Evolutionary conservation across 2,888 invertebrate genomes (phyloP), one percentile per base, ranked within the genome.

Genomic region (Arctia plantaginis): DNA sequence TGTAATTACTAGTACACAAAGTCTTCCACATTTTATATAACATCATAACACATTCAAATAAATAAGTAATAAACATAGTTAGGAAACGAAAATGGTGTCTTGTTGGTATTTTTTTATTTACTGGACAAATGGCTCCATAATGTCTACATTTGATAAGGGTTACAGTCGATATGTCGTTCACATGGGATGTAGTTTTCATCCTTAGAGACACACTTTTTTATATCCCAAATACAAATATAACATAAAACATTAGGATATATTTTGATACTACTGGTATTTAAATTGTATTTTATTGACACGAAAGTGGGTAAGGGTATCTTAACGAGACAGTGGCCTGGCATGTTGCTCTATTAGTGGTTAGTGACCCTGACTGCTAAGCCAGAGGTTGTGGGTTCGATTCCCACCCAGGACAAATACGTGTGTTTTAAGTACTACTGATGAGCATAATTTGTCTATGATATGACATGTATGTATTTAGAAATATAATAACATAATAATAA

Each of bases 121-220:
- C 81, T 80, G 86, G 87, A 87, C 86, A 86, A 89, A 91, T 91
- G 86, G 87, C 86, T 86, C 87, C 87, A 89, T 90, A 90, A 90
- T 89, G 90, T 90, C 88, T 87, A 84, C 83, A 85, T 88, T 93
- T 94, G 93, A 94, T 90, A 86, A 91, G 93, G 94, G 94, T 94
- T 82, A 81, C 84, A 85, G 86, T 86, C 86, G 86, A 89, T 89
- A 86, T 88, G 87, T 88, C 87, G 80, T 80, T 72, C 73, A 73
- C 79, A 84, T 84, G 69, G 68, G 73, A 82, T 76, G 81, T 84
- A 82, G 82, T 86, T 86, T 89, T 87, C 76, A 81, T 79, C 85
- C 81, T 82, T 80, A 74, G 77, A 83, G 78, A 86, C 82, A 83
- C 80, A 79, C 81, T 87, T 86, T 88, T 86, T 85, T 88, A 75